Percentiles rank a stretch among this genome's conserved stretches.
These are phyloP conservation scores for Erebia aethiops DNA, from an alignment of 2,888 invertebrate species.

Conservation along the genomic window DNA sequence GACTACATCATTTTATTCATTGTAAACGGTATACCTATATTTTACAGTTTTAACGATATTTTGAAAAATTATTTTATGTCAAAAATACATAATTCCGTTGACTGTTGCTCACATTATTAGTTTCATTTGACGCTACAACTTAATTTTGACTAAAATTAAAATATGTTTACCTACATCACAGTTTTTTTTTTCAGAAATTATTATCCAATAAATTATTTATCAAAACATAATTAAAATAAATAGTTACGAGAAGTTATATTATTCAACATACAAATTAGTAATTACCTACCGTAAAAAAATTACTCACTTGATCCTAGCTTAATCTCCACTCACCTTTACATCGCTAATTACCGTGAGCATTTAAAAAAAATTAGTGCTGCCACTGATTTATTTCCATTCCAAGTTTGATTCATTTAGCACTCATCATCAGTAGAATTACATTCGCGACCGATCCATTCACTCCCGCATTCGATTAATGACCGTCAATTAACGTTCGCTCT, in stretches of 20 bases:
- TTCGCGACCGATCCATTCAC: slow-evolving; percentile 53
- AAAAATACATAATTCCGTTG: no score
- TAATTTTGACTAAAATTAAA: no score
- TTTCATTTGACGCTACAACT: no score
- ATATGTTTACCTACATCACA: no score
- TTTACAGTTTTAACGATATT: no score
- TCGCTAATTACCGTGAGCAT: slow-evolving; percentile 28
- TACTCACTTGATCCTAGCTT: background rate
- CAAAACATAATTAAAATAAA: background rate
- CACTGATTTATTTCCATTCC: slow-evolving; percentile 31
- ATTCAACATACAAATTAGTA: background rate
- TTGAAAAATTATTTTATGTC: no score
- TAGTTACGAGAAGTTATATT: background rate
- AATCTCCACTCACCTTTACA: slow-evolving; percentile 12
- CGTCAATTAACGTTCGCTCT: slow-evolving; percentile 64
- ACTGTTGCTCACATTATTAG: no score
- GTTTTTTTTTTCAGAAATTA: no score
- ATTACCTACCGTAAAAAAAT: background rate
- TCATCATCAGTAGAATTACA: slow-evolving; percentile 40
- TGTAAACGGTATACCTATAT: no score
- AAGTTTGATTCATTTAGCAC: slow-evolving; percentile 32
- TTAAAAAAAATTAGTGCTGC: slow-evolving; percentile 33
- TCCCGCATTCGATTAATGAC: slow-evolving; percentile 63
- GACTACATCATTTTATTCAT: no score
- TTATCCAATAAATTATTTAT: background rate